Percentiles rank a stretch among this genome's conserved stretches.
Conservation (phyloP, 2,113 vertebrate species). For the Cisticola juncidis region DNA sequence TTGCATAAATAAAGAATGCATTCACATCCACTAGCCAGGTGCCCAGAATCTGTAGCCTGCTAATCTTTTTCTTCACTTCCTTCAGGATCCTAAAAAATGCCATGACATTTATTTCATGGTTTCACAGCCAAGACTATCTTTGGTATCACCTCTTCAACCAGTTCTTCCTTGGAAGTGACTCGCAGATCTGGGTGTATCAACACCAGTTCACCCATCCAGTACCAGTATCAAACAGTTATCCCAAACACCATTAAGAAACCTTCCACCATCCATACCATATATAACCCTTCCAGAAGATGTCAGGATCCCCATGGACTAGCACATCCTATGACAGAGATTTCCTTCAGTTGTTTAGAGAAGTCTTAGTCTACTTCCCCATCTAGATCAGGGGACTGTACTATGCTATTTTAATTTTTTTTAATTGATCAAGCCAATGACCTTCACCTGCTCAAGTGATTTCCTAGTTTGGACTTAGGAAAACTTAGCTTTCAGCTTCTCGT, state of each 20-base stretch:
- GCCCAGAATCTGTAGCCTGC: neutral
- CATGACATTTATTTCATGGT: neutral
- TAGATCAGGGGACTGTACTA: neutral
- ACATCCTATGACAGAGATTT: neutral
- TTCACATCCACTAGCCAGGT: neutral
- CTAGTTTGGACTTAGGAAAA: neutral
- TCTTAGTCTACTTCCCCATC: neutral
- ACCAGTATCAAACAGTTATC: neutral
- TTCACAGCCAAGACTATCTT: neutral
- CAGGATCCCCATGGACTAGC: fast-evolving
- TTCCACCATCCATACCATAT: neutral
- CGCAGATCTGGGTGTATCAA: neutral
- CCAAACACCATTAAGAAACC: neutral
- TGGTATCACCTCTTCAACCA: neutral
- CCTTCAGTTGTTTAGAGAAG: neutral
- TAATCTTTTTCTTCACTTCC: neutral
- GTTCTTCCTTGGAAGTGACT: neutral
- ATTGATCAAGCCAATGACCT: neutral
- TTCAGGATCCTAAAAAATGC: neutral
- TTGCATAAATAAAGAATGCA: neutral
- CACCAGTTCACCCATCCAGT: neutral
- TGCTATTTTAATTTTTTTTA: neutral
- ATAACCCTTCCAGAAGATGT: neutral
- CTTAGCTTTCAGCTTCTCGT: neutral
- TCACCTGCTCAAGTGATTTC: neutral